These are phyloP conservation scores for Chydorus sphaericus DNA, from an alignment of 2,888 invertebrate species.

Conservation along the genomic window DNA sequence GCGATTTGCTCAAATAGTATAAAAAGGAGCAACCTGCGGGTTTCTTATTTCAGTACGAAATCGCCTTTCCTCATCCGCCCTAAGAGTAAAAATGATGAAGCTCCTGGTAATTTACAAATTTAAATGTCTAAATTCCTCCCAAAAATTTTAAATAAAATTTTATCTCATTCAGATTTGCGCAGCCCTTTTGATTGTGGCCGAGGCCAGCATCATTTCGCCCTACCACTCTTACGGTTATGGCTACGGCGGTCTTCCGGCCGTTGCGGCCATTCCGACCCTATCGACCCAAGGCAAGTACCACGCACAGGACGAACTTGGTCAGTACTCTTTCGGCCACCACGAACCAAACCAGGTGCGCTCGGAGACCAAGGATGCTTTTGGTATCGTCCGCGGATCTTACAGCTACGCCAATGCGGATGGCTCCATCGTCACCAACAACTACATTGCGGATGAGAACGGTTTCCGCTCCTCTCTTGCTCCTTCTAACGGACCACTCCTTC, in stretches of 20 bases:
- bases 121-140: background rate
- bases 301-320: slow-evolving; percentile 22
- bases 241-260: slow-evolving; percentile 7
- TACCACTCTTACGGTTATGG: background rate
- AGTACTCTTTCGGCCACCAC: slow-evolving; percentile 22
- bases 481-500: slow-evolving; percentile 22
- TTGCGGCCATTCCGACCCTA: too few species aligned
- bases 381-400: slow-evolving; percentile 19
- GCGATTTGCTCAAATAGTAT: background rate
- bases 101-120: background rate
- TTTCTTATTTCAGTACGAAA: background rate
- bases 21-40: background rate
- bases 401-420: slow-evolving; percentile 14
- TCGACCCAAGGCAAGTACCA: slow-evolving; percentile 18
- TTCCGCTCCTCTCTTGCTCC: slow-evolving; percentile 15
- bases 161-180: background rate
- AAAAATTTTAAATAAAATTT: background rate
- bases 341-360: slow-evolving; percentile 22
- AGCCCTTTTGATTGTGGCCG: background rate
- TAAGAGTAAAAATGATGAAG: background rate
- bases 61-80: background rate
- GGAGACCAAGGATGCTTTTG: slow-evolving; percentile 20
- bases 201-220: too few species aligned
- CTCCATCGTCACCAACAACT: slow-evolving; percentile 12
- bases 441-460: slow-evolving; percentile 16